These are phyloP conservation scores for Paramuricea clavata DNA, from an alignment of 92 coral and sea anemone genomes.

Conservation along the genomic window DNA sequence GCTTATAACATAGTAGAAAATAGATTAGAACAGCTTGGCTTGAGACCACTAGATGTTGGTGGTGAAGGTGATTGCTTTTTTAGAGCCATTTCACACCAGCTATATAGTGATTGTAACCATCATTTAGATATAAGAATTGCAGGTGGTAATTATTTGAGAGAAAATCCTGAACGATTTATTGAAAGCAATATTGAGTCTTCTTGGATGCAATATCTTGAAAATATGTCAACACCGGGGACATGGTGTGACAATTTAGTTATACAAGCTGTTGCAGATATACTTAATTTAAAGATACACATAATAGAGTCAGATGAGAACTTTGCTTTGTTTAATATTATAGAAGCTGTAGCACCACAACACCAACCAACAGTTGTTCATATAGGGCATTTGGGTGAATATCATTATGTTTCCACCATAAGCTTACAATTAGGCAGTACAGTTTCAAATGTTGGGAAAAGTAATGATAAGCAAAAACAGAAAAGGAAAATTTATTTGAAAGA, in stretches of 20 bases:
- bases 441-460: background rate
- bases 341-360: conserved; percentile 59
- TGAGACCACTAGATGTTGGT: conserved; percentile 47
- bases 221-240: conserved; percentile 78
- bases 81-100: conserved; percentile 34
- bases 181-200: conserved; percentile 63
- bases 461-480: background rate
- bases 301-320: conserved; percentile 67
- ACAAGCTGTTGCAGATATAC: conserved; percentile 75
- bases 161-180: conserved; percentile 69
- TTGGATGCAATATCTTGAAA: conserved; percentile 63
- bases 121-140: conserved; percentile 51
- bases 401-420: conserved; percentile 81
- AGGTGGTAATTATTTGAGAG: conserved; percentile 60
- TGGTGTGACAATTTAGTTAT: conserved; percentile 69
- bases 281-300: conserved; percentile 68
- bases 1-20: background rate
- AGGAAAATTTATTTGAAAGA: too few relatives aligned
- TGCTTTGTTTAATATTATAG: conserved; percentile 54
- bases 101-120: conserved; percentile 55
- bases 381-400: conserved; percentile 74
- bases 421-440: background rate
- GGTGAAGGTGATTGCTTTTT: conserved; percentile 39
- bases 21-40: background rate
- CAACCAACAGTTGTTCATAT: conserved; percentile 52